Conservation (phyloP, 2,113 vertebrate genomes). For the Oryzias woworae region DNA sequence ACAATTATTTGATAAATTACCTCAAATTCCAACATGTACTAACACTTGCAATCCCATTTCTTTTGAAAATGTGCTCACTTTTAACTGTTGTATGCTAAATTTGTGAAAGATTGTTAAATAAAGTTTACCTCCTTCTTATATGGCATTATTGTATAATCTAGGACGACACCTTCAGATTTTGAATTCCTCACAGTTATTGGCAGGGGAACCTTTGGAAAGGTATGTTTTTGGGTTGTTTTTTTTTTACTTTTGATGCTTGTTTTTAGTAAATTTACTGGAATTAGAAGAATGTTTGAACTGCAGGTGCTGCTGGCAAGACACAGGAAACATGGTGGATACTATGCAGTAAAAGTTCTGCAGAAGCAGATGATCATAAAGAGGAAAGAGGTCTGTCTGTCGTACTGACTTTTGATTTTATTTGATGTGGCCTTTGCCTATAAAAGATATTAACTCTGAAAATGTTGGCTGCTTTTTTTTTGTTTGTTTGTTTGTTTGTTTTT, state of each 20-base stretch:
- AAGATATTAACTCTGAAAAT: constrained; percentile 8
- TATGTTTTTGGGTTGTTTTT: constrained; percentile 15
- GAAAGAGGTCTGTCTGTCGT: constrained; percentile 64
- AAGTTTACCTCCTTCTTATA: not conserved
- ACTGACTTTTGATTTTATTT: not conserved
- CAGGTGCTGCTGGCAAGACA: constrained; percentile 80
- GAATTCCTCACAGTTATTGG: constrained; percentile 81
- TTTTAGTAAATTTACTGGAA: not conserved
- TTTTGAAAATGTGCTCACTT: not conserved
- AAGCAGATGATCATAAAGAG: constrained; percentile 75
- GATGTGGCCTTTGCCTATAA: not conserved
- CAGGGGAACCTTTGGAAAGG: constrained; percentile 82
- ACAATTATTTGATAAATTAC: no score
- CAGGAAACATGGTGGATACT: constrained; percentile 66
- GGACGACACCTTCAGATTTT: constrained; percentile 79
- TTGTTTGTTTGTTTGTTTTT: constrained; percentile 1
- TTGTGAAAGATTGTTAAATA: not conserved
- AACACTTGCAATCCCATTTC: not conserved
- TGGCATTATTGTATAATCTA: constrained; percentile 28
- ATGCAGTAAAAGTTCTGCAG: constrained; percentile 79
- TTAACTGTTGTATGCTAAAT: not conserved
- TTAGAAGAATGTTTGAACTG: not conserved
- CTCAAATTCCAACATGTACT: no score
- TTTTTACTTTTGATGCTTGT: not conserved
- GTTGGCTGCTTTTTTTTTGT: constrained; percentile 6